A percentile compares a stretch with the other conserved stretches of the same genome.
phyloP scores from a whole-genome alignment of 2,888 invertebrate genomes.

The Erpobdella octoculata region DNA sequence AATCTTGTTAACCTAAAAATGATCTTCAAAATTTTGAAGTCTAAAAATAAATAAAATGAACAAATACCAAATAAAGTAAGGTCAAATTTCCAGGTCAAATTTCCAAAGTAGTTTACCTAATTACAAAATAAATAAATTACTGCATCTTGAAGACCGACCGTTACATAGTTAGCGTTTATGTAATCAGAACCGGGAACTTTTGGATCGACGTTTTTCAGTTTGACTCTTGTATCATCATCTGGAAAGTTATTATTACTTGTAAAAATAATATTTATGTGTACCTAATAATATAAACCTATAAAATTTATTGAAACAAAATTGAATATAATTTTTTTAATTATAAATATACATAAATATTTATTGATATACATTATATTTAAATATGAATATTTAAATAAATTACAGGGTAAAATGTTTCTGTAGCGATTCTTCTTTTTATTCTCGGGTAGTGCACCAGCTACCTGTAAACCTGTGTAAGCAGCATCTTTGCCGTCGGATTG shows the following conservation, averaged over 20 bases:
- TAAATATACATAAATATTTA: too few relatives aligned
- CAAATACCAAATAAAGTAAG: too few relatives aligned
- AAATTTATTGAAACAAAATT: background rate
- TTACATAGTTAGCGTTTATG: slow-evolving; percentile 91
- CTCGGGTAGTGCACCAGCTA: slow-evolving; percentile 70
- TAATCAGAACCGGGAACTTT: slow-evolving; percentile 77
- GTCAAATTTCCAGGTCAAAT: too few relatives aligned
- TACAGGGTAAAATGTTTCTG: slow-evolving; percentile 94
- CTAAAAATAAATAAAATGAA: too few relatives aligned
- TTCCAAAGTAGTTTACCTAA: too few relatives aligned
- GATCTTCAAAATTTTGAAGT: too few relatives aligned
- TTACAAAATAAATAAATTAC: too few relatives aligned
- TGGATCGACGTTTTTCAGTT: slow-evolving; percentile 63
- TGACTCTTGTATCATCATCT: slow-evolving; percentile 82
- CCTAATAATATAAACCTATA: too few relatives aligned
- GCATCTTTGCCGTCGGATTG: background rate
- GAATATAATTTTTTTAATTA: background rate
- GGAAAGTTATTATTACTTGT: slow-evolving; percentile 24
- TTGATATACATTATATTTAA: too few relatives aligned
- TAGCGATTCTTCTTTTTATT: slow-evolving; percentile 90
- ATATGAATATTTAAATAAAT: slow-evolving; percentile 44
- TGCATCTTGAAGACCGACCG: too few relatives aligned
- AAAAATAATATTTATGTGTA: background rate
- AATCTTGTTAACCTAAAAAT: too few relatives aligned
- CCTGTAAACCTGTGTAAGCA: background rate